Evolutionary conservation across 2,888 invertebrate genomes (phyloP).

Genomic region (Lasioglossum figueresi): DNA sequence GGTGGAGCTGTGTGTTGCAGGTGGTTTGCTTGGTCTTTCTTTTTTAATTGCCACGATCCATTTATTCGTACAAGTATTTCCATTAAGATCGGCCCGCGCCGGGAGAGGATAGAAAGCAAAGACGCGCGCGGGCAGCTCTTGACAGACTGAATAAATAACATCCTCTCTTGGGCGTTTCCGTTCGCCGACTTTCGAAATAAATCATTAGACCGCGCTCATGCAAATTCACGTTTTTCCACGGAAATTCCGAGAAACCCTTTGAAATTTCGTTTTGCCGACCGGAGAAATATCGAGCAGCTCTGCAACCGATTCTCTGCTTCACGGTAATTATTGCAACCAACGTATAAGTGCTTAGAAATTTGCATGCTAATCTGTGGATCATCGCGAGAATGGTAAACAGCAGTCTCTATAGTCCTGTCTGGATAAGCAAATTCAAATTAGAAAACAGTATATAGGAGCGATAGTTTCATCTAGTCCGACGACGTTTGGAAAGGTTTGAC

Average conservation of each 20-base stretch:
- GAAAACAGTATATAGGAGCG: no score
- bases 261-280: not conserved
- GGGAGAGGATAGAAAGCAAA: not conserved
- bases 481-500: not conserved
- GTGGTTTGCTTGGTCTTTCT: not conserved
- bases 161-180: not conserved
- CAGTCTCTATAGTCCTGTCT: not conserved
- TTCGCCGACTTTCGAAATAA: slow-evolving; percentile 8
- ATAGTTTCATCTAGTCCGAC: not conserved
- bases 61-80: not conserved
- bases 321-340: not conserved
- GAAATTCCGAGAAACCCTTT: not conserved
- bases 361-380: not conserved
- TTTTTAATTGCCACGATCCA: not conserved
- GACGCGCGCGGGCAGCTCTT: not conserved
- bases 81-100: not conserved
- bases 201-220: slow-evolving; percentile 2
- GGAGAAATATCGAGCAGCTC: not conserved
- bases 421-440: not conserved
- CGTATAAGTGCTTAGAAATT: not conserved
- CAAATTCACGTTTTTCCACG: slow-evolving; percentile 7
- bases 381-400: not conserved
- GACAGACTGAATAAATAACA: slow-evolving; percentile 13
- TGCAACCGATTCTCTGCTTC: not conserved
- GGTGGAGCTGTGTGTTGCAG: not conserved